Base-by-base conservation (phyloP, 2,888 invertebrate species). In the Chymomyza caudatula region DNA sequence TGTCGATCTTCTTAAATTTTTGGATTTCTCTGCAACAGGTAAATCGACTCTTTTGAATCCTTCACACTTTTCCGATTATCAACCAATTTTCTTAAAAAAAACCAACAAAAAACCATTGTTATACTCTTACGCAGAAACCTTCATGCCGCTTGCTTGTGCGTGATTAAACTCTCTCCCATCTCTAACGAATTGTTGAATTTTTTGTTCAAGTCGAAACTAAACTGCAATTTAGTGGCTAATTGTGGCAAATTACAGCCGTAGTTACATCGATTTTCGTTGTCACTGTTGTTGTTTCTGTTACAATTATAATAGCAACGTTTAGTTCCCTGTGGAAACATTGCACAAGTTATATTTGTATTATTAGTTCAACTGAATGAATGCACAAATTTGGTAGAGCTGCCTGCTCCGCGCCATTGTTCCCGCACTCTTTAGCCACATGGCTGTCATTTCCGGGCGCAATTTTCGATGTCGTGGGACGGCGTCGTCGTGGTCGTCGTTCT, bases 391-490 rank as follows among this genome's bases (percentile, higher is more conserved):
- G 17, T 19, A 47, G 8, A 47, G 17, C 17, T 53, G 8, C 42
- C 19, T 60, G 44, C 59, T 11, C 59, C 37, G 37, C 60, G 22
- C 42, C 53, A 49, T 47, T 42, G 51, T 51, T 51, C 22, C n/a
- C n/a, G n/a, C n/a, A n/a, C n/a, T n/a, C n/a, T 13, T 3, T 20
- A 51, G 4, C 15, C 51, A 51, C 51, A 51, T 51, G 74, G 17
- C 62, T 58, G 66, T 63, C 86, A 69, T 85, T 84, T 80, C 79
- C 79, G 79, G 79, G 70, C 85, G 65, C 62, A 57, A 68, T 72
- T 60, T 57, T 15, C 29, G 60, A 61, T 37, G 47, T 29, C 54
- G 29, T 42, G 5, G 22, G 53, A n/a, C 47, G 23, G 54, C 54
- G 56, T 19, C 58, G 61, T 43, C 70, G 56, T 58, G 65, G 29